A percentile compares a stretch with the other conserved stretches of the same genome.
Conservation (phyloP, 2,113 vertebrate species). For the Bombycilla garrulus region DNA sequence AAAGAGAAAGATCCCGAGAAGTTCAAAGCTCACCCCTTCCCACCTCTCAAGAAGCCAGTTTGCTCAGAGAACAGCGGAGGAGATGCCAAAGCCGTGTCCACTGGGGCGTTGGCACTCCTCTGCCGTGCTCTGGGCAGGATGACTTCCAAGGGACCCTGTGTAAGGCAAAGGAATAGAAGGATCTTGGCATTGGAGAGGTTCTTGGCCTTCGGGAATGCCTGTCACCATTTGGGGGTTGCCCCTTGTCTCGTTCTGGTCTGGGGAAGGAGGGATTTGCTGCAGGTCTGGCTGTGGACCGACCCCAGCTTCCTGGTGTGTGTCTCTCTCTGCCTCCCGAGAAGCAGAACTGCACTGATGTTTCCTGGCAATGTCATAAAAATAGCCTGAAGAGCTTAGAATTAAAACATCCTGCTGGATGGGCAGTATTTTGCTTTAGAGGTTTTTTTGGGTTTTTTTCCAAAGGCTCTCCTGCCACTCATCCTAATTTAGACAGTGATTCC, state of each 20-base stretch:
- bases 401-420: not conserved
- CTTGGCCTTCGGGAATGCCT: not conserved
- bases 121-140: not conserved
- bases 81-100: accelerated
- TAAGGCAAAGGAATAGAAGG: not conserved
- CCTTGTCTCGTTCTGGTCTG: not conserved
- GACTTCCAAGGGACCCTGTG: accelerated
- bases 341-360: not conserved
- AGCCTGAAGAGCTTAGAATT: not conserved
- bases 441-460: not conserved
- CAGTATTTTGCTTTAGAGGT: not conserved
- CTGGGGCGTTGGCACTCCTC: not conserved
- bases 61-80: accelerated
- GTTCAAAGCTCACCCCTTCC: not conserved
- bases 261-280: accelerated
- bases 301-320: not conserved
- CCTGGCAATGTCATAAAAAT: constrained; percentile 1
- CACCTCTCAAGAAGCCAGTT: not conserved
- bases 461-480: not conserved
- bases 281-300: accelerated
- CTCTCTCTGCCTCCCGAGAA: not conserved
- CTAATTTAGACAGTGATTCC: not conserved
- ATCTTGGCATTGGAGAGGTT: accelerated
- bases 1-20: not conserved
- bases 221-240: accelerated